phyloP scores from a whole-genome alignment of 2,113 vertebrate genomes.

The Gymnogyps californianus region DNA sequence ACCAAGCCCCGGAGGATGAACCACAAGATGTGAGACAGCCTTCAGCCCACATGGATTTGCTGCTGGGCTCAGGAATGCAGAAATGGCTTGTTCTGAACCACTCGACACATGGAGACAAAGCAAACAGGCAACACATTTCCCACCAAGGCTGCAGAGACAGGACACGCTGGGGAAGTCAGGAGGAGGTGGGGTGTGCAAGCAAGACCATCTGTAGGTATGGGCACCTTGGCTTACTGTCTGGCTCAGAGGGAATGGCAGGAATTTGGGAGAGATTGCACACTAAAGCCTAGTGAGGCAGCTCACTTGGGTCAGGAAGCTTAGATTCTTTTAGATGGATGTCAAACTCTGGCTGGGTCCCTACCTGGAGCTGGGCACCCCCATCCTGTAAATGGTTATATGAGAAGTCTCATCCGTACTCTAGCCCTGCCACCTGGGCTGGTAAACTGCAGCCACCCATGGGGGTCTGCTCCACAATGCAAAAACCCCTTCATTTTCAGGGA shows the following conservation, averaged over 20 bases:
- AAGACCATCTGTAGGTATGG: neutral
- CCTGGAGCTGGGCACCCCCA: neutral
- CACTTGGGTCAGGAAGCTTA: neutral
- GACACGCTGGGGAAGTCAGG: neutral
- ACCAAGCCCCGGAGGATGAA: neutral
- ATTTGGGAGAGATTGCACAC: neutral
- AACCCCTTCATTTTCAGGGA: neutral
- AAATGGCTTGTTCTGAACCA: neutral
- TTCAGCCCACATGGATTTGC: neutral
- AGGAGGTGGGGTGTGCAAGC: neutral
- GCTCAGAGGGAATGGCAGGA: neutral
- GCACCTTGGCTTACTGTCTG: neutral
- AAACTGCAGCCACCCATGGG: neutral
- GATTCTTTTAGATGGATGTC: neutral
- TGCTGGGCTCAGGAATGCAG: neutral
- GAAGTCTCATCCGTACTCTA: neutral
- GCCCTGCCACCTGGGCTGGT: neutral
- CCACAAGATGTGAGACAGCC: neutral
- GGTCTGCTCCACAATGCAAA: neutral
- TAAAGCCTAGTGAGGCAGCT: neutral
- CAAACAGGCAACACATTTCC: neutral
- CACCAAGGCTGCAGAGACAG: neutral
- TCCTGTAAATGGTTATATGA: neutral
- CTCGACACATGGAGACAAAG: fast-evolving
- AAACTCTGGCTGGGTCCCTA: neutral